Conservation (phyloP, 1,140 invertebrate species). For the Drosophila pseudoobscura region DNA sequence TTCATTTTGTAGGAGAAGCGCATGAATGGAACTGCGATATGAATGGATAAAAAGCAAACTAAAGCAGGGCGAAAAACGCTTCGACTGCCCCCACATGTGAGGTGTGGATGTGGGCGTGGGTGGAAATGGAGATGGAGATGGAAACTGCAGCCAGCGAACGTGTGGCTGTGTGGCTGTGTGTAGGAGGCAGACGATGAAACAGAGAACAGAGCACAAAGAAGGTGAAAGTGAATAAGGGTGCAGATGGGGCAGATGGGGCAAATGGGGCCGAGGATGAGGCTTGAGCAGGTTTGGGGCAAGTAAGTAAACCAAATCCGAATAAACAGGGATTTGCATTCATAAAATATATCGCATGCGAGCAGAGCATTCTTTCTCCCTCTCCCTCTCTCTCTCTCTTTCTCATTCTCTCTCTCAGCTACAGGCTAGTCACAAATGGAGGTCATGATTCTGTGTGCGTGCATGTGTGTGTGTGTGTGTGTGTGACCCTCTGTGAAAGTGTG, state of each 20-base stretch:
- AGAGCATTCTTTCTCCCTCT: constrained; percentile 15
- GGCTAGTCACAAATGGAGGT: constrained; percentile 57
- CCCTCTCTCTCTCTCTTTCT: background rate
- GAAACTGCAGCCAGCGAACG: constrained; percentile 32
- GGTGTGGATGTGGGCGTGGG: background rate
- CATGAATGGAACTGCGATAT: constrained; percentile 75
- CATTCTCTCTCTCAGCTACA: constrained; percentile 31
- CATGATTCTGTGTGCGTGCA: constrained; percentile 32
- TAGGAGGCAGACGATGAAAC: background rate
- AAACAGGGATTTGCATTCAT: constrained; percentile 82
- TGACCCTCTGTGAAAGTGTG: background rate
- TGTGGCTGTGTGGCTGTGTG: constrained; percentile 17
- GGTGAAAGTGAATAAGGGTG: constrained; percentile 12
- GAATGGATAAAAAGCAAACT: constrained; percentile 69
- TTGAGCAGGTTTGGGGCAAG: constrained; percentile 36
- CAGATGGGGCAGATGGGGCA: background rate
- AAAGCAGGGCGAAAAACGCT: constrained; percentile 13
- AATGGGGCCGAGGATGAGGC: background rate
- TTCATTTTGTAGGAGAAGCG: constrained; percentile 25
- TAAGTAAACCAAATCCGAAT: constrained; percentile 78
- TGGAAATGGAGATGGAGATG: constrained; percentile 17
- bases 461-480: constrained; percentile 35
- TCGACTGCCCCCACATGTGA: constrained; percentile 22
- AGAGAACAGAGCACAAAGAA: background rate
- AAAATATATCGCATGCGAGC: constrained; percentile 72